Conservation (phyloP, 1,140 invertebrate genomes). For the Zaprionus davidi region DNA sequence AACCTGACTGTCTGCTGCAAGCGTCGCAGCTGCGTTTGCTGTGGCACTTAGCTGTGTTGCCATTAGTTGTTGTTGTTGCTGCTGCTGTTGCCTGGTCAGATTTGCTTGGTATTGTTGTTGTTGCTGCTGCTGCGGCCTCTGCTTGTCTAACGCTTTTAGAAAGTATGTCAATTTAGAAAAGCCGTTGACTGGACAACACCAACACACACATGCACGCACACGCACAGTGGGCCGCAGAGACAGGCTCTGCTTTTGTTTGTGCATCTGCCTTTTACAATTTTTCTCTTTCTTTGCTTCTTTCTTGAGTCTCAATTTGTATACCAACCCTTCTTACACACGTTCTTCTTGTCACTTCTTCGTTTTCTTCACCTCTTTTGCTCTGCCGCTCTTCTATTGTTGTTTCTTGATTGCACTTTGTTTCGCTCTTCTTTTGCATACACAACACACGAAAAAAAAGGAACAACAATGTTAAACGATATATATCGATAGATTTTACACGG, state of each 20-base stretch:
- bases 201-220: constrained; percentile 25
- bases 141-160: constrained; percentile 69
- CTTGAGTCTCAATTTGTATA: constrained; percentile 27
- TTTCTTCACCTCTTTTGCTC: neutral
- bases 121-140: constrained; percentile 48
- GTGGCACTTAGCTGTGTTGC: constrained; percentile 42
- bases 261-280: neutral
- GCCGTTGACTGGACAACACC: constrained; percentile 71
- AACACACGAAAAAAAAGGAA: constrained; percentile 68
- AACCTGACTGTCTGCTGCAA: constrained; percentile 27
- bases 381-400: constrained; percentile 8
- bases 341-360: constrained; percentile 2
- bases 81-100: constrained; percentile 27
- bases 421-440: constrained; percentile 23
- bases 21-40: constrained; percentile 23
- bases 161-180: constrained; percentile 82
- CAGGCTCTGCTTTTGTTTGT: constrained; percentile 4
- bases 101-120: constrained; percentile 49
- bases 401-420: constrained; percentile 23
- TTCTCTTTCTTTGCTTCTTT: constrained; percentile 2
- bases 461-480: constrained; percentile 17
- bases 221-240: constrained; percentile 12
- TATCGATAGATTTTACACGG: neutral
- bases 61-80: constrained; percentile 27
- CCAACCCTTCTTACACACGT: constrained; percentile 25